A percentile compares a stretch with the other conserved stretches of the same genome.
Conservation (phyloP, 2,113 vertebrate species). For the Phyllostomus discolor region DNA sequence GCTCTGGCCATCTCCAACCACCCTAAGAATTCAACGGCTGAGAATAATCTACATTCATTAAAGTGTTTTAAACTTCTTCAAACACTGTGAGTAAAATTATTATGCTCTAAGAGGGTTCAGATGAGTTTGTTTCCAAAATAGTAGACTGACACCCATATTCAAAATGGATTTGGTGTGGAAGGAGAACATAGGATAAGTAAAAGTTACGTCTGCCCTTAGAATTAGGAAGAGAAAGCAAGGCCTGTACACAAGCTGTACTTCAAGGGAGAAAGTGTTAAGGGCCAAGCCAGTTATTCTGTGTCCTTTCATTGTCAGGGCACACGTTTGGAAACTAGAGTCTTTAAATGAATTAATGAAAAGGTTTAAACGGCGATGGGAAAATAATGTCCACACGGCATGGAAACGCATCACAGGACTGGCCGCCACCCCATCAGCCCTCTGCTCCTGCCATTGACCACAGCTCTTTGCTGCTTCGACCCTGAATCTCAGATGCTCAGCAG, state of each 20-base stretch:
- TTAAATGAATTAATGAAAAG: neutral
- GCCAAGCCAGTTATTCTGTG: neutral
- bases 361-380: neutral
- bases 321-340: neutral
- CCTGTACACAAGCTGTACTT: neutral
- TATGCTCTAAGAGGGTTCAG: neutral
- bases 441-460: neutral
- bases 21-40: neutral
- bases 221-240: neutral
- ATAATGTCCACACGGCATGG: neutral
- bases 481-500: neutral
- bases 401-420: neutral
- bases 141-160: neutral
- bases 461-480: neutral
- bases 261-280: neutral
- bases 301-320: neutral
- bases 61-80: neutral
- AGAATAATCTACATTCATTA: neutral
- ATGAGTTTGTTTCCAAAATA: slow-evolving; percentile 37
- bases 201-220: neutral
- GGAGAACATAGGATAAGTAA: neutral
- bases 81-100: neutral
- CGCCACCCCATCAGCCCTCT: neutral
- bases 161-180: neutral
- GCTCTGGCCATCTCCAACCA: neutral